A percentile compares a stretch with the other conserved stretches of the same genome.
These are phyloP conservation scores for Hoplostethus atlanticus DNA, from an alignment of 2,797 vertebrate genomes.

Conservation along the genomic window DNA sequence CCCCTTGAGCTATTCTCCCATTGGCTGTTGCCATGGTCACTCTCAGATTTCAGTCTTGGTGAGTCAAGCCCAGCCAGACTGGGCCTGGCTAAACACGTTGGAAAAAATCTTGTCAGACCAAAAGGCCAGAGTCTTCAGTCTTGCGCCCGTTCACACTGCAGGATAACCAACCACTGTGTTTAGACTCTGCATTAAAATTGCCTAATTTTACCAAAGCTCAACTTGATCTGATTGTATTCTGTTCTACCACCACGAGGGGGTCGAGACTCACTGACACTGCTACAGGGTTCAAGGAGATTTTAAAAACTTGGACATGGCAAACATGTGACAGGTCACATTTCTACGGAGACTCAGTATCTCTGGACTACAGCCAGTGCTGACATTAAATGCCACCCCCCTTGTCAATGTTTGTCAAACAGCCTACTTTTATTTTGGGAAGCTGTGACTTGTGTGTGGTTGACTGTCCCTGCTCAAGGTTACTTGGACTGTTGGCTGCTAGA, in stretches of 20 bases:
- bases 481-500: constrained; percentile 6
- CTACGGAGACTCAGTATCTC: constrained; percentile 25
- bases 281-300: constrained; percentile 23
- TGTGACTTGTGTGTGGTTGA: constrained; percentile 46
- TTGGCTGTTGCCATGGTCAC: too few species aligned
- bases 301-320: constrained; percentile 28
- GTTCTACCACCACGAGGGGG: not conserved
- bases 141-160: too few species aligned
- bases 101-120: too few species aligned
- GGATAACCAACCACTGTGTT: too few species aligned
- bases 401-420: constrained; percentile 48
- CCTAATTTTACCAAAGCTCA: not conserved
- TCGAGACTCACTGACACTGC: constrained; percentile 32
- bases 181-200: too few species aligned
- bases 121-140: too few species aligned
- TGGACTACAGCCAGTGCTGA: constrained; percentile 17
- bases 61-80: too few species aligned
- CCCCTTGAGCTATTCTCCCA: too few species aligned
- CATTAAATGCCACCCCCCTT: constrained; percentile 14
- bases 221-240: constrained; percentile 21
- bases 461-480: constrained; percentile 55
- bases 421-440: constrained; percentile 70
- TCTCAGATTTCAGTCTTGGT: too few species aligned
- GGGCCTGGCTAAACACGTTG: too few species aligned
- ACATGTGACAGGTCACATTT: constrained; percentile 62